phyloP scores from a whole-genome alignment of 1,140 invertebrate genomes.

The Pseudomyrmex sp. region DNA sequence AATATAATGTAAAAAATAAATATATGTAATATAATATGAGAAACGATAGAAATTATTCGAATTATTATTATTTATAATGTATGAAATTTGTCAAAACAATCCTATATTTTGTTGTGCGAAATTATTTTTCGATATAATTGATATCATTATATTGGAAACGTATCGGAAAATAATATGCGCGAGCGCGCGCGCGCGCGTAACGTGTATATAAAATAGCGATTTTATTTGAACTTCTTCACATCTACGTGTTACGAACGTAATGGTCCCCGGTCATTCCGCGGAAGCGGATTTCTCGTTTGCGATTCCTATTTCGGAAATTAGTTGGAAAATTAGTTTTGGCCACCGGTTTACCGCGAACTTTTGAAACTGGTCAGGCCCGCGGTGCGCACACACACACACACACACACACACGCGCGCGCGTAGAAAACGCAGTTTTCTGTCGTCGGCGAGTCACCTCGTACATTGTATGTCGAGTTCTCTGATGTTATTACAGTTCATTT shows the following conservation, averaged over 20 bases:
- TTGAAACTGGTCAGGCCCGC: conserved; percentile 63
- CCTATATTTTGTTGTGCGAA: too few relatives aligned
- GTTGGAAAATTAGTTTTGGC: conserved; percentile 78
- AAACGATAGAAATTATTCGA: too few relatives aligned
- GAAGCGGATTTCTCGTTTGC: conserved; percentile 65
- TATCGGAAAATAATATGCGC: not conserved
- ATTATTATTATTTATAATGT: too few relatives aligned
- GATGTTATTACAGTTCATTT: conserved; percentile 54
- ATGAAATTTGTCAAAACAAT: not conserved
- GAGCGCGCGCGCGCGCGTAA: not conserved
- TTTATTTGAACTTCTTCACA: not conserved
- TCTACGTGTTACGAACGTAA: conserved; percentile 36
- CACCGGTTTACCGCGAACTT: conserved; percentile 69
- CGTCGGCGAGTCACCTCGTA: conserved; percentile 31
- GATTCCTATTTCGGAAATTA: conserved; percentile 77
- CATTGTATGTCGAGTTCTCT: conserved; percentile 25
- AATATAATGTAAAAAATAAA: too few relatives aligned
- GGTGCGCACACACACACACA: too few relatives aligned
- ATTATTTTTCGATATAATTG: too few relatives aligned
- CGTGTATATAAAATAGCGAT: conserved; percentile 19
- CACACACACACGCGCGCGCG: not conserved
- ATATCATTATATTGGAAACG: too few relatives aligned
- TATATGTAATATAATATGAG: too few relatives aligned
- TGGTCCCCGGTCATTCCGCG: conserved; percentile 49
- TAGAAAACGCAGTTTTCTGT: conserved; percentile 59